A percentile compares a stretch with the other conserved stretches of the same genome.
phyloP scores from a whole-genome alignment of 2,113 vertebrate species.

The Ictalurus furcatus region DNA sequence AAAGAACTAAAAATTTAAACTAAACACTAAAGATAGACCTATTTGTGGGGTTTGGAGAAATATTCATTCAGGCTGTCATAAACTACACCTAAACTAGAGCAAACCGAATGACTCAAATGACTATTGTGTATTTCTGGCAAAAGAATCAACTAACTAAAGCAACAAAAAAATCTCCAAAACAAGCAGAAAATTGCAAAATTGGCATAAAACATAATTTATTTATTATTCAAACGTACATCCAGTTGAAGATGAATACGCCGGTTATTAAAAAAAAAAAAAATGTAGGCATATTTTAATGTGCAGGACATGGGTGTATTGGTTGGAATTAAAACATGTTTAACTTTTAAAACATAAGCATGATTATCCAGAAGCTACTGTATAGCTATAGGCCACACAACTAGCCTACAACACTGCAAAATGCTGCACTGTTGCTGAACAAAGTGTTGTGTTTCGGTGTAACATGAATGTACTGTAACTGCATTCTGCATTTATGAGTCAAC shows the following conservation, averaged over 20 bases:
- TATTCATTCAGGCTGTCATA: background rate
- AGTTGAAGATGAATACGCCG: background rate
- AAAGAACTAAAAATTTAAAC: background rate
- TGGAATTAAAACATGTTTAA: background rate
- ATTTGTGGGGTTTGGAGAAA: background rate
- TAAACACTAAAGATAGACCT: background rate
- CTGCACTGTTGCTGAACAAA: background rate
- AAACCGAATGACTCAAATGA: background rate
- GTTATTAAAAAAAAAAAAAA: background rate
- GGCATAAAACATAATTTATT: background rate
- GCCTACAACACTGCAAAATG: background rate
- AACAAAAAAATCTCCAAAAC: background rate
- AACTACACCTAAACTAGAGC: background rate
- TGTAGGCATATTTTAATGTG: background rate
- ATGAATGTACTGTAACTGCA: background rate
- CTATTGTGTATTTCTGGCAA: background rate
- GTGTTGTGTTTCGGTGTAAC: background rate
- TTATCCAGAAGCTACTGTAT: background rate
- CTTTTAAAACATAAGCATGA: background rate
- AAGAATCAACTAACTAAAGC: background rate
- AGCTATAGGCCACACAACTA: background rate
- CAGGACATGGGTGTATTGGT: background rate
- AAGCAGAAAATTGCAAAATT: background rate
- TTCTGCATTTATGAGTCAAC: background rate
- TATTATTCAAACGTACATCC: background rate